Evolutionary conservation across 2,888 invertebrate species (phyloP), one percentile per base, ranked within the genome.

Genomic region (Acrobasis suavella): DNA sequence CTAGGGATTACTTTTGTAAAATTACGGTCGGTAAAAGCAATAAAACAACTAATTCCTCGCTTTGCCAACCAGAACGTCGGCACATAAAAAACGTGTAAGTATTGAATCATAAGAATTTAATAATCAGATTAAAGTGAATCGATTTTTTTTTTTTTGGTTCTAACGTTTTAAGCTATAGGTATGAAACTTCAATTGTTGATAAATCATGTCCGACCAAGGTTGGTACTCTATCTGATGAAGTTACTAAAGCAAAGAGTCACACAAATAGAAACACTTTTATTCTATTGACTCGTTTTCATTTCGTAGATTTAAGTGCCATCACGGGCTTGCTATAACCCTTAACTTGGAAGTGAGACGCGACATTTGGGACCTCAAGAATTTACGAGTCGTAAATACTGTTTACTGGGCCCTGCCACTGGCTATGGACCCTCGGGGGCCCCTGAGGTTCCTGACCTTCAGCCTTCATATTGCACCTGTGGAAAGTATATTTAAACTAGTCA

Each of bases 321-420:
- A 32, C 32, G 8, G 32, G 32, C 32, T 32, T 32, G 32, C 32
- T 7, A 32, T 32, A 32, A 32, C 32, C 32, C 55, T 9, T 39
- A 39, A 55, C 38, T 52, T 14, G 22, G 7, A 14, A 52, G 52
- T 17, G 37, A 37, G n/a, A 55, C 39, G 39, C 16, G 39, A 39
- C 55, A 32, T 49, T 51, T 51, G 59, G 59, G 59, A 60, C 38
- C 54, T 37, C 61, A 54, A 46, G 46, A 61, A 61, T 61, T 61
- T 54, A 61, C 22, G 54, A 46, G 42, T 68, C 70, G 69, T 76
- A 78, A 80, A 79, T 78, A 76, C 68, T 73, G 65, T 72, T 77
- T 71, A 74, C 70, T 71, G 60, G 64, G 63, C 69, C 65, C 62
- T 65, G 64, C 60, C 70, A 63, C 58, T 58, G 60, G 22, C 46